Evolutionary conservation across 64 coral and sea anemone genomes (phyloP), one percentile per base, ranked within the genome.

Genomic region (Acropora yongei): DNA sequence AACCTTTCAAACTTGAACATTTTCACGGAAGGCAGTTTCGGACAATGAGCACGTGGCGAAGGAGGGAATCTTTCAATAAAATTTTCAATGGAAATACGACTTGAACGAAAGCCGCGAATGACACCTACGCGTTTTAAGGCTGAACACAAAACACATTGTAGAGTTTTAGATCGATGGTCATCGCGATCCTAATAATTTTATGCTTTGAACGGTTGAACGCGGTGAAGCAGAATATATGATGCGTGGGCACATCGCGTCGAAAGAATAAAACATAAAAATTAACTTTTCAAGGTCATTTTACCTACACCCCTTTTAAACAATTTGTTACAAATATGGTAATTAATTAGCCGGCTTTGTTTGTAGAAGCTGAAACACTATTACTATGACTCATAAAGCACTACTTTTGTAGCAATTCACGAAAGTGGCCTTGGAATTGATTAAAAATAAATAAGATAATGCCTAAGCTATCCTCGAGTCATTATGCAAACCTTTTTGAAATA

Each of bases 261-360:
- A 48, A 48, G 75, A 78, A 78, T 78, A 30, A 47, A 48, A 71
- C 5, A 55, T 7, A 55, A 55, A 71, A 85, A 85, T 71, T 83
- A 83, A 44, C 17, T 17, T 48, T 30, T 0, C 2, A 42, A 8
- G 20, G 50, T 82, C 57, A 63, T 43, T 20, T 17, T 41, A 7
- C 65, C 16, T 8, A 81, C 79, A 60, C 57, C 53, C 61, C 79
- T 81, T 63, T 81, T 41, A 81, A 60, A 57, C 30, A 30, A 41
- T 81, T 81, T 85, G 82, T 18, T 16, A 69, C 14, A 85, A 85
- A 72, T 49, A 71, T 45, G 65, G 47, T 72, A 42, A 85, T 85
- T 85, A 85, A 85, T 85, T 85, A 85, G 42, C 82, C 40, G 13
- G 82, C 82, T 85, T 85, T 85, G 82, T 85, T 7, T 71, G 63